phyloP scores from a whole-genome alignment of 2,888 invertebrate genomes.

The Napeogenes inachia region DNA sequence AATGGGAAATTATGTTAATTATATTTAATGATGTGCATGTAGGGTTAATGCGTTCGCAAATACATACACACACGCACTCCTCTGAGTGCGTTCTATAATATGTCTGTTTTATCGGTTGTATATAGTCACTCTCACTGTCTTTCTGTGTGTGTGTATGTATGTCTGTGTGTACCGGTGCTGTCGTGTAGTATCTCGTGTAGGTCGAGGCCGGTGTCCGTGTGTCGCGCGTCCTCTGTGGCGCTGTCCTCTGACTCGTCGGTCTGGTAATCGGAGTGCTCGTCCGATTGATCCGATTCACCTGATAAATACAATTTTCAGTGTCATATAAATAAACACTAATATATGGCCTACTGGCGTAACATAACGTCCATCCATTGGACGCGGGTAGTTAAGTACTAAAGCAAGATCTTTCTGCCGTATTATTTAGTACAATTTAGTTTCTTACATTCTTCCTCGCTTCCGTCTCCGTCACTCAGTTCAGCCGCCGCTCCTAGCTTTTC shows the following conservation, averaged over 20 bases:
- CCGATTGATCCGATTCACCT: conserved; percentile 41
- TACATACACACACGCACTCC: no score
- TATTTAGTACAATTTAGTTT: background rate
- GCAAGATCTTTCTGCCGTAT: background rate
- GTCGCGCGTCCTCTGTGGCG: conserved; percentile 50
- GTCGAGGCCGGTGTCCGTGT: conserved; percentile 36
- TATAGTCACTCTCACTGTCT: background rate
- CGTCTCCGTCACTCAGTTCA: conserved; percentile 79
- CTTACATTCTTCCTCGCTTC: conserved; percentile 78
- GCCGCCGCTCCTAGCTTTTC: conserved; percentile 68
- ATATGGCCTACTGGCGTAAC: background rate
- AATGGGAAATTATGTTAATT: no score
- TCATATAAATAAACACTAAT: no score
- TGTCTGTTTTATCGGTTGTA: background rate
- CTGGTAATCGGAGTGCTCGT: conserved; percentile 50
- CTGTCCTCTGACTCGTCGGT: conserved; percentile 54
- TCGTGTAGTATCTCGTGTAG: conserved; percentile 38
- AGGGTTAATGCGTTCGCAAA: no score
- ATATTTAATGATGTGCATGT: no score
- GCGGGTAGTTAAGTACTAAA: background rate
- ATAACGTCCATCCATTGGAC: no score
- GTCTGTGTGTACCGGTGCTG: conserved; percentile 36
- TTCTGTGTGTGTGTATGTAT: background rate
- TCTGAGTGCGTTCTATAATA: no score
- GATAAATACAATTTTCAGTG: no score